Evolutionary conservation across 1,140 invertebrate species (phyloP).

Genomic region (Solenopsis invicta): DNA sequence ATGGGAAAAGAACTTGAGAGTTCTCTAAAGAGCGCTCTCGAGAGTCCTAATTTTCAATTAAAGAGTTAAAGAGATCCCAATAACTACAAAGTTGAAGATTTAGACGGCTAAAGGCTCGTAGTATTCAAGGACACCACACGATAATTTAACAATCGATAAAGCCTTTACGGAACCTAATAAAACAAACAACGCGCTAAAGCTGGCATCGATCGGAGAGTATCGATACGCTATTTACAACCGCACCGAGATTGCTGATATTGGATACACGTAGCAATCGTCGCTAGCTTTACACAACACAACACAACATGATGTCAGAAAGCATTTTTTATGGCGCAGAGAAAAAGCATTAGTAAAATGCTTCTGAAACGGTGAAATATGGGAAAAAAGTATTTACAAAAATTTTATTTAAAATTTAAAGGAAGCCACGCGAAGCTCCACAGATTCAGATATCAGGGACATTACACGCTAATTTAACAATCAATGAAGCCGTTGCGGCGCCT

Average conservation of each 20-base stretch:
- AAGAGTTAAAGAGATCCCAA: background rate
- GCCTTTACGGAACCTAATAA: constrained; percentile 48
- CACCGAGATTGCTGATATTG: constrained; percentile 42
- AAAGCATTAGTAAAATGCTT: background rate
- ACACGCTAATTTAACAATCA: constrained; percentile 29
- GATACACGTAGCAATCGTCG: constrained; percentile 34
- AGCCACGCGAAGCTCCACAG: too few species aligned
- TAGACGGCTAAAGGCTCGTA: constrained; percentile 18
- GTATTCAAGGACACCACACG: constrained; percentile 34
- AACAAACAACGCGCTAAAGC: constrained; percentile 57
- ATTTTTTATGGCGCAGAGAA: background rate
- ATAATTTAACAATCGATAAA: constrained; percentile 62
- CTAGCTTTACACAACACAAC: background rate
- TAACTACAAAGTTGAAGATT: constrained; percentile 30
- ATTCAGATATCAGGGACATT: constrained; percentile 18
- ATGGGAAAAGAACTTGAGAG: background rate
- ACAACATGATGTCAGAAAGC: background rate
- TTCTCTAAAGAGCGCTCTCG: background rate
- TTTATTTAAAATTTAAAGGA: background rate
- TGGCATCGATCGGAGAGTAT: constrained; percentile 55
- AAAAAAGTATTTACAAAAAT: background rate
- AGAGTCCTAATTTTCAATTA: constrained; percentile 2
- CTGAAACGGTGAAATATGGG: background rate
- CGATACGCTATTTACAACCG: constrained; percentile 60
- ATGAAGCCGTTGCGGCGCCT: constrained; percentile 9